phyloP scores from a whole-genome alignment of 2,888 invertebrate genomes.

The Eucera pruinosa region DNA sequence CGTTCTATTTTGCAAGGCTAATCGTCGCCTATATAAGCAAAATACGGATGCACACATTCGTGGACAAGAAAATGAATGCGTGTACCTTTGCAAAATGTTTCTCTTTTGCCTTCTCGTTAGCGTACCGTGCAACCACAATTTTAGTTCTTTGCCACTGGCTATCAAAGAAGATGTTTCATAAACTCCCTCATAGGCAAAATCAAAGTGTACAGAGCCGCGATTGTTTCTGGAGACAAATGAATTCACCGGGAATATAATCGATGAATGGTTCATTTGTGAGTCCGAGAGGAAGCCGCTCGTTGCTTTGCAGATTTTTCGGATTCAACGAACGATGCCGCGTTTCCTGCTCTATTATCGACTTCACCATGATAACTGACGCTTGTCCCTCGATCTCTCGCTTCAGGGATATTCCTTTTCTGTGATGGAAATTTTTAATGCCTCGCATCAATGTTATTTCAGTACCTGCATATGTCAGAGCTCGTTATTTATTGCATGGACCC shows the following conservation, averaged over 20 bases:
- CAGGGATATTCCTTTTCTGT: not conserved
- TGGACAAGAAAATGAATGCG: slow-evolving; percentile 2
- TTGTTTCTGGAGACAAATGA: not conserved
- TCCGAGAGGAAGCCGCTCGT: not conserved
- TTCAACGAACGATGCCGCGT: not conserved
- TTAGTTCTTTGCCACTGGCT: not conserved
- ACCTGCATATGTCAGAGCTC: too few relatives aligned
- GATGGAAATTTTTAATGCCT: not conserved
- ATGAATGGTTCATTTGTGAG: slow-evolving; percentile 1
- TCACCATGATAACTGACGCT: not conserved
- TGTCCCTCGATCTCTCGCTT: not conserved
- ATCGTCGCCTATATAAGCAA: slow-evolving; percentile 44
- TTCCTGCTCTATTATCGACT: not conserved
- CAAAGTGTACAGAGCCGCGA: not conserved
- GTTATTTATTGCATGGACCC: too few relatives aligned
- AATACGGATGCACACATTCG: slow-evolving; percentile 5
- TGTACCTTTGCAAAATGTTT: not conserved
- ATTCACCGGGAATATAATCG: not conserved
- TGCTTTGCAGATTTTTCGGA: slow-evolving; percentile 1
- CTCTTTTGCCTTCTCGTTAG: not conserved
- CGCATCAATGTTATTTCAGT: too few relatives aligned
- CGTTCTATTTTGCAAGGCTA: slow-evolving; percentile 48
- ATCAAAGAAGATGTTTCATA: not conserved
- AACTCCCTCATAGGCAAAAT: not conserved
- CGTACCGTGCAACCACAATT: not conserved